Percentiles rank a stretch among this genome's conserved stretches.
Conservation (phyloP, 2,888 invertebrate species). For the Rhingia rostrata region DNA sequence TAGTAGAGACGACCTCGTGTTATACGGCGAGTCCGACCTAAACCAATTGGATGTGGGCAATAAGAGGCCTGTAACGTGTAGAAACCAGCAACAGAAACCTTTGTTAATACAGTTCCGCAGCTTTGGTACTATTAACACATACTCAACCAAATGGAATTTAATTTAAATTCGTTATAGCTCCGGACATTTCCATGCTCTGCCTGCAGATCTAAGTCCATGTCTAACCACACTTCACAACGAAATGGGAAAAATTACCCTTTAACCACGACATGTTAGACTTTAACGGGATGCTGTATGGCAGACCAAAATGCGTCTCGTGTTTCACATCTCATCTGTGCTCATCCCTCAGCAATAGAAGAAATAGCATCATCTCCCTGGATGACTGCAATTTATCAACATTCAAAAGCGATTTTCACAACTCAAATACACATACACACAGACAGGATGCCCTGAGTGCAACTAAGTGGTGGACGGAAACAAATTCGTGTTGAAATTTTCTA, state of each 20-base stretch:
- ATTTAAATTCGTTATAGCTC: too few relatives aligned
- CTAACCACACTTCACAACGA: too few relatives aligned
- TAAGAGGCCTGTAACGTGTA: too few relatives aligned
- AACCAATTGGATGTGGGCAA: too few relatives aligned
- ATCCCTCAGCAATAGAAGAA: not conserved
- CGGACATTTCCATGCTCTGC: too few relatives aligned
- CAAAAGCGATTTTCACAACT: constrained; percentile 66
- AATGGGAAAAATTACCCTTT: not conserved
- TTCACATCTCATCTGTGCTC: constrained; percentile 14
- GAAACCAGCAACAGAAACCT: too few relatives aligned
- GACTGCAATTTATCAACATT: constrained; percentile 69
- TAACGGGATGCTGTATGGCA: constrained; percentile 3
- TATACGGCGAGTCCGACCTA: too few relatives aligned
- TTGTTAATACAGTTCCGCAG: too few relatives aligned
- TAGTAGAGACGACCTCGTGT: too few relatives aligned
- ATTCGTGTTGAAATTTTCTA: constrained; percentile 66
- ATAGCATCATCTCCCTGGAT: constrained; percentile 16
- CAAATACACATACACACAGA: constrained; percentile 41
- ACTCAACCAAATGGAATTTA: too few relatives aligned
- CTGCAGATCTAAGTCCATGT: too few relatives aligned
- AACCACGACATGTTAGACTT: constrained; percentile 6
- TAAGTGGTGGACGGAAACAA: constrained; percentile 60
- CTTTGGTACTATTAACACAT: too few relatives aligned
- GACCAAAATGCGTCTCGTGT: constrained; percentile 28
- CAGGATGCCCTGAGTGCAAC: constrained; percentile 47